phyloP scores from a whole-genome alignment of 2,797 vertebrate species.

The Syngnathus acus region DNA sequence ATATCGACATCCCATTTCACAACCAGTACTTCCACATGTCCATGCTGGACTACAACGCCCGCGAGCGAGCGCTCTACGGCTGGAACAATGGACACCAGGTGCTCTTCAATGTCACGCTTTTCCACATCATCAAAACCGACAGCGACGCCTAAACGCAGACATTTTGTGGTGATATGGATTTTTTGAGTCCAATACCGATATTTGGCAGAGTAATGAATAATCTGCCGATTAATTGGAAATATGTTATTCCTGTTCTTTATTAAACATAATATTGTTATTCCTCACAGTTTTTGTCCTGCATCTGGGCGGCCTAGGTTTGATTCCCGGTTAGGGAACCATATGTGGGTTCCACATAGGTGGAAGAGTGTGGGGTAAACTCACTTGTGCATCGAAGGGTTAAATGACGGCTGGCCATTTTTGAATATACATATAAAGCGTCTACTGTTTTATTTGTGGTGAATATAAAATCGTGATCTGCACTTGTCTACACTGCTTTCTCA shows the following conservation, averaged over 20 bases:
- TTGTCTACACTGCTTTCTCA: neutral
- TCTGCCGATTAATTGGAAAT: too few species aligned
- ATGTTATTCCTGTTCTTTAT: too few species aligned
- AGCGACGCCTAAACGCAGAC: conserved; percentile 76
- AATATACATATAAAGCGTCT: neutral
- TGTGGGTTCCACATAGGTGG: too few species aligned
- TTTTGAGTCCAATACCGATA: too few species aligned
- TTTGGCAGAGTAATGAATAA: too few species aligned
- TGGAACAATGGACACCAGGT: conserved; percentile 99
- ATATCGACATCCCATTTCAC: conserved; percentile 96
- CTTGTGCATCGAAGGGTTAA: neutral
- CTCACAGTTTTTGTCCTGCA: too few species aligned
- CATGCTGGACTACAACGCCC: conserved; percentile 97
- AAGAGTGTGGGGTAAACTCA: too few species aligned
- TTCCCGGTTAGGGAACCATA: too few species aligned
- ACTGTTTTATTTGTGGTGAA: neutral
- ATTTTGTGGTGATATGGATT: neutral
- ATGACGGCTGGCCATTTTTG: neutral
- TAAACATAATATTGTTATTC: too few species aligned
- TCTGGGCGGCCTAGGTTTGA: too few species aligned
- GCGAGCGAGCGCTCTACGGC: conserved; percentile 91
- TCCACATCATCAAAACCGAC: conserved; percentile 96
- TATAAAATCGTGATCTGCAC: neutral
- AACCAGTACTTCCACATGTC: conserved; percentile 99
- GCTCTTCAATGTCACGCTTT: conserved; percentile 95